Base-by-base conservation (phyloP, 2,797 vertebrate genomes). In the Onychomys leucogaster region DNA sequence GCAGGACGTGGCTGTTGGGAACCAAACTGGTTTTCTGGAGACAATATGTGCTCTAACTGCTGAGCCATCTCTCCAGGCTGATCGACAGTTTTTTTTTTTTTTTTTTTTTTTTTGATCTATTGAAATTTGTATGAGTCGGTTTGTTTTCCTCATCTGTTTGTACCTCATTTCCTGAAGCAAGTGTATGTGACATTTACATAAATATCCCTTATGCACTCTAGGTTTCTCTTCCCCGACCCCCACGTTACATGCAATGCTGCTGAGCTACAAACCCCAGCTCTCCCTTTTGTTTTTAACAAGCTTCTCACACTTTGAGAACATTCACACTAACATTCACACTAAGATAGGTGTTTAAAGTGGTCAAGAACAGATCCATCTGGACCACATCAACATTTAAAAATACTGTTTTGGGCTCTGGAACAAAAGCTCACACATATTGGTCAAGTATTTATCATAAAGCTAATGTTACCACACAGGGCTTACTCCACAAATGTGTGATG, bases 281-380 rank as follows among this genome's bases (percentile, higher is more conserved):
- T 34, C 73, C 59, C n/a, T 80, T 94, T 97, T 86, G 41, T 69
- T 94, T 94, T 90, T 78, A 92, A 94, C 55, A 94, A 95, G 63
- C 9, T 32, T 21, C 23, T 94, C 73, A 95, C n/a, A 61, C 63
- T 46, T 83, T 73, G 81, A 95, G 83, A 75, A 91, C 63, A 65
- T 65, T 65, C 63, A 65, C 63, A 65, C 63, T 59, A 59, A 59
- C 17, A 52, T 78, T 81, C 21, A 82, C 61, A 59, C 43, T 95
- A 59, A 95, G 77, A 59, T 17, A 59, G 78, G 83, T 78, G 46
- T 93, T 89, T 94, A 77, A 95, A 91, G 29, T 73, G 43, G 43
- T 67, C 67, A 92, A 91, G 76, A 94, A 88, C 85, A 96, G 94
- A 91, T 55, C 29, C 67, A 94, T 77, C n/a, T 75, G 75, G 32